Base-by-base conservation (phyloP, 1,140 invertebrate genomes). In the Zaprionus kolodkinae region DNA sequence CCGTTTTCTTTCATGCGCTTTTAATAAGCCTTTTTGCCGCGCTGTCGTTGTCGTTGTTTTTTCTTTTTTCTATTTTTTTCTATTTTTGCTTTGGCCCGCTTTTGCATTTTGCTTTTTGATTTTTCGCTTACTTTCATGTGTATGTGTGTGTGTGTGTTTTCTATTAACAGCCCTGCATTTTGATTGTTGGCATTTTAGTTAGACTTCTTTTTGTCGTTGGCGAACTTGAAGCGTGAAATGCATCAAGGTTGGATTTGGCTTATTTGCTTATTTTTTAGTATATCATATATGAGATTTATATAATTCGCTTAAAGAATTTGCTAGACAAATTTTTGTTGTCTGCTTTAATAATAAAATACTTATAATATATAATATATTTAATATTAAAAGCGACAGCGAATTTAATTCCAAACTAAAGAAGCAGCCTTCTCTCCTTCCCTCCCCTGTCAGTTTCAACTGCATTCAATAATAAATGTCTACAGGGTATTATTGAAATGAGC, bases 1-100 rank as follows among this genome's bases (percentile, higher is more conserved):
- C 80, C 84, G 85, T 88, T 88, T 87, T 88, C 84, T 88, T 88
- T 88, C 88, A 88, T 88, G 85, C 85, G 84, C 77, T 88, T 88
- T 88, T 88, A 88, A 88, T 88, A 88, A 88, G 84, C 85, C 84
- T 88, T 88, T 75, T 88, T 87, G 81, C 84, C 81, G 66, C 79
- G 75, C 66, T 76, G 78, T 82, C 87, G 75, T 78, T 73, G 83
- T 87, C 68, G 76, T 81, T 70, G 84, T 80, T 89, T 80, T 89
- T 69, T 70, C n/a, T n/a, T n/a, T n/a, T n/a, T n/a, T n/a, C n/a
- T n/a, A n/a, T n/a, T n/a, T n/a, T n/a, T n/a, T n/a, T n/a, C n/a
- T n/a, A n/a, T 88, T 81, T 88, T 71, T 80, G 69, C 57, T 50
- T 69, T 45, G 62, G 21, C 21, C 64, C 40, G 17, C 7, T 40